A percentile compares a stretch with the other conserved stretches of the same genome.
These are phyloP conservation scores for Aegithalos caudatus DNA, from an alignment of 2,113 vertebrate species.

Conservation along the genomic window DNA sequence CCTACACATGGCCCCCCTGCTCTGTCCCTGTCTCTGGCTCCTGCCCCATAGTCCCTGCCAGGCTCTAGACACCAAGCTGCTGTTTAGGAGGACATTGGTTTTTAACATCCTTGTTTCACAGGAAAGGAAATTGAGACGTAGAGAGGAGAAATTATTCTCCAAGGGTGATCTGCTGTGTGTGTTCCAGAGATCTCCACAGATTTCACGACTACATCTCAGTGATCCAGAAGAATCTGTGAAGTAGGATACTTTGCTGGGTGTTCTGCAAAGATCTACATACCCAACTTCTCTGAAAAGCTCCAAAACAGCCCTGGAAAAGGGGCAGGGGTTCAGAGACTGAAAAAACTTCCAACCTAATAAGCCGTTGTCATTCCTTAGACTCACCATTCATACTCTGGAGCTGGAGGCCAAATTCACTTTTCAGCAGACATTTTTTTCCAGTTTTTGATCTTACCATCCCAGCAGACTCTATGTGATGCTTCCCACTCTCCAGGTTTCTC, in stretches of 20 bases:
- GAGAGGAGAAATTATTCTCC: background rate
- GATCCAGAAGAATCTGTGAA: background rate
- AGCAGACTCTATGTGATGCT: background rate
- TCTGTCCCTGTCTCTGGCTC: background rate
- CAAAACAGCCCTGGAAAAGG: background rate
- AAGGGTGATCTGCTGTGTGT: background rate
- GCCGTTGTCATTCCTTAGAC: background rate
- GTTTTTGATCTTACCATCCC: background rate
- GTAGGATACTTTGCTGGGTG: background rate
- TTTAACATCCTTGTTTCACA: background rate
- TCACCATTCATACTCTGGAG: background rate
- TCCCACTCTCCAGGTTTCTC: background rate
- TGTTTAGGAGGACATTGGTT: background rate
- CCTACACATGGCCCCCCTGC: background rate
- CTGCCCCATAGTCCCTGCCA: background rate
- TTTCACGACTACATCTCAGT: background rate
- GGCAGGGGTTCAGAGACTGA: background rate
- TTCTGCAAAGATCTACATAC: background rate
- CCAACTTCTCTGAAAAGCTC: background rate
- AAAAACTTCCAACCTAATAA: background rate
- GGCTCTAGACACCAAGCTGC: background rate
- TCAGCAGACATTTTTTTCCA: background rate
- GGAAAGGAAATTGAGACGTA: background rate
- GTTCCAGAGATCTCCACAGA: background rate
- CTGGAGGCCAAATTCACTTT: background rate